These are phyloP conservation scores for Dissostichus mawsoni DNA, from an alignment of 2,113 vertebrate genomes.

Conservation along the genomic window DNA sequence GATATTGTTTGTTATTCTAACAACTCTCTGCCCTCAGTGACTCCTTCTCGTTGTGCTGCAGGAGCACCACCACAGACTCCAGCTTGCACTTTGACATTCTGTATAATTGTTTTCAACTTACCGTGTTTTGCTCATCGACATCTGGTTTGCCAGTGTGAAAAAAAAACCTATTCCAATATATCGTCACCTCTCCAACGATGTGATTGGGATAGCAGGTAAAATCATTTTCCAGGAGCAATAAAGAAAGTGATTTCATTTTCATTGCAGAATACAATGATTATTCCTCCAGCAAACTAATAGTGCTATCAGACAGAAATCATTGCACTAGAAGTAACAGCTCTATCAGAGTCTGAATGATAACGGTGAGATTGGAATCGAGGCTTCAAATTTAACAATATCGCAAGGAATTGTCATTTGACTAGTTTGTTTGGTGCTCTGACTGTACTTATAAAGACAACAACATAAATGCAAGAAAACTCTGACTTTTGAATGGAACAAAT, in stretches of 20 bases:
- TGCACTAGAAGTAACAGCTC: constrained; percentile 65
- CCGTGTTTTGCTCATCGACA: constrained; percentile 46
- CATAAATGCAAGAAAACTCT: constrained; percentile 14
- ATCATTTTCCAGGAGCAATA: constrained; percentile 68
- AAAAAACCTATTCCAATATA: constrained; percentile 59
- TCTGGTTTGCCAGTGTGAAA: constrained; percentile 58
- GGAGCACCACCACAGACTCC: constrained; percentile 20
- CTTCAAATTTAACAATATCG: constrained; percentile 64
- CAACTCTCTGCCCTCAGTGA: constrained; percentile 38
- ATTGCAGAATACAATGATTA: constrained; percentile 69
- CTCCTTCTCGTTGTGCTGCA: constrained; percentile 30
- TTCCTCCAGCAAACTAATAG: constrained; percentile 71
- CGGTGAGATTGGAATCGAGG: constrained; percentile 41
- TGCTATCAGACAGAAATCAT: constrained; percentile 72
- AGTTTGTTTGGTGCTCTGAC: constrained; percentile 39
- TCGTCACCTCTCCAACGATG: constrained; percentile 41
- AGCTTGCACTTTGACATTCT: constrained; percentile 55
- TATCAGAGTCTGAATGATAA: constrained; percentile 66
- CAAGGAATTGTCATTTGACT: constrained; percentile 50
- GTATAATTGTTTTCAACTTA: constrained; percentile 61
- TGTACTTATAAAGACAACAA: constrained; percentile 29
- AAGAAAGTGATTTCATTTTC: constrained; percentile 74
- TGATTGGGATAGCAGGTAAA: constrained; percentile 69
- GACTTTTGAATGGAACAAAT: constrained; percentile 22
- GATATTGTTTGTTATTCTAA: constrained; percentile 64